Evolutionary conservation across 2,797 vertebrate species (phyloP).

Genomic region (Lacerta bilineata): DNA sequence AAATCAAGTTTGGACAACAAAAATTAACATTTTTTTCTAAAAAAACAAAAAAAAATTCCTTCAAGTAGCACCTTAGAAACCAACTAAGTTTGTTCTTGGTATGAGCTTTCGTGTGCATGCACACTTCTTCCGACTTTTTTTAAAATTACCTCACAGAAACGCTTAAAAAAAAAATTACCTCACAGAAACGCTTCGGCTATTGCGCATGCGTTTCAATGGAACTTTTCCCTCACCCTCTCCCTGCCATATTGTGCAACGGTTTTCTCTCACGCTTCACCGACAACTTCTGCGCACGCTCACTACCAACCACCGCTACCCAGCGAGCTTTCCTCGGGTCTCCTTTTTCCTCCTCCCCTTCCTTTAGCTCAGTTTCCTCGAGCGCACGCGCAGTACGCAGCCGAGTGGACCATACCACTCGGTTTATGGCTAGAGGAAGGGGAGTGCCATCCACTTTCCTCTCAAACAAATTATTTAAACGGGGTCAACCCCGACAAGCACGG

Average conservation of each 20-base stretch:
- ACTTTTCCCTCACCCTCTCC: background rate
- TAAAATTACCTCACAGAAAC: too few species aligned
- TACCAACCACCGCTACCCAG: fast-evolving
- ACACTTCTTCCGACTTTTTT: too few species aligned
- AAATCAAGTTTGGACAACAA: fast-evolving
- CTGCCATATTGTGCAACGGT: background rate
- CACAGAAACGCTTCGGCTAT: background rate
- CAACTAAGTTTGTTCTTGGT: too few species aligned
- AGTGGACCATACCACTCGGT: background rate
- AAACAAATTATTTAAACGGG: background rate
- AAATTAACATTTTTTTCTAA: background rate
- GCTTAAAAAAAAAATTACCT: too few species aligned
- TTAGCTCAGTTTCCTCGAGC: background rate
- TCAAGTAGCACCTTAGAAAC: too few species aligned
- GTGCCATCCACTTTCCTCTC: too few species aligned
- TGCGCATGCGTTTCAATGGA: background rate
- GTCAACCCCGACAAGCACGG: too few species aligned
- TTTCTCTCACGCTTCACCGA: background rate
- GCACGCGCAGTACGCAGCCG: background rate
- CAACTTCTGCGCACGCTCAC: background rate
- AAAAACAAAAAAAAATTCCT: too few species aligned
- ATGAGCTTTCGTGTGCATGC: too few species aligned
- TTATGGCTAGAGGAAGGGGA: too few species aligned
- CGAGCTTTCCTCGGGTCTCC: fast-evolving
- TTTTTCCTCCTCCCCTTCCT: fast-evolving